These are phyloP conservation scores for Clanis bilineata DNA, from an alignment of 2,888 invertebrate species.

Conservation along the genomic window DNA sequence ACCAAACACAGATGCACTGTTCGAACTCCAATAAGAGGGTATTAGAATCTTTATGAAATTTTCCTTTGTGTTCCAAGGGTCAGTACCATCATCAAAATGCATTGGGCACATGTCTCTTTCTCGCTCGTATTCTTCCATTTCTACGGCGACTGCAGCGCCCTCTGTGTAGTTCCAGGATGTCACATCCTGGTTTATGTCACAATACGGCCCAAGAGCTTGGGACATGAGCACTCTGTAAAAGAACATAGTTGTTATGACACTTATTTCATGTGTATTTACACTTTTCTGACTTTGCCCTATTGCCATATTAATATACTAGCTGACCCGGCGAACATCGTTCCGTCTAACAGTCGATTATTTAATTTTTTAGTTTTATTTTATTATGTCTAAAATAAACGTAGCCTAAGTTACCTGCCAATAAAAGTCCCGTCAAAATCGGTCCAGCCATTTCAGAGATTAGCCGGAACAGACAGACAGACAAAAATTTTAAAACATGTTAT, in stretches of 20 bases:
- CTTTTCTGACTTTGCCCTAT: no score
- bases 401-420: no score
- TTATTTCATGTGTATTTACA: no score
- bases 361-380: no score
- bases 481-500: no score
- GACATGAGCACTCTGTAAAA: conserved; percentile 83
- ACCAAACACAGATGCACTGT: conserved; percentile 38
- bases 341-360: no score
- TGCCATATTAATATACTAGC: no score
- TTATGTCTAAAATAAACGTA: no score
- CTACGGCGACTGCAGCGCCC: conserved; percentile 95
- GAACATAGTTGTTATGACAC: background rate
- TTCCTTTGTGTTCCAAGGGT: conserved; percentile 91
- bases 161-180: conserved; percentile 93
- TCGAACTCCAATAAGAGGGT: conserved; percentile 67
- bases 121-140: conserved; percentile 95
- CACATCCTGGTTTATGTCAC: conserved; percentile 94
- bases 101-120: conserved; percentile 98
- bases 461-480: no score
- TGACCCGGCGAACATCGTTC: no score
- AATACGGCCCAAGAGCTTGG: conserved; percentile 95
- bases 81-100: conserved; percentile 96
- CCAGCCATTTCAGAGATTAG: no score
- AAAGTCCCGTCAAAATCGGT: no score
- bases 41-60: conserved; percentile 87